Evolutionary conservation across 1,140 invertebrate genomes (phyloP), one percentile per base, ranked within the genome.

Genomic region (Saccostrea cuccullata): DNA sequence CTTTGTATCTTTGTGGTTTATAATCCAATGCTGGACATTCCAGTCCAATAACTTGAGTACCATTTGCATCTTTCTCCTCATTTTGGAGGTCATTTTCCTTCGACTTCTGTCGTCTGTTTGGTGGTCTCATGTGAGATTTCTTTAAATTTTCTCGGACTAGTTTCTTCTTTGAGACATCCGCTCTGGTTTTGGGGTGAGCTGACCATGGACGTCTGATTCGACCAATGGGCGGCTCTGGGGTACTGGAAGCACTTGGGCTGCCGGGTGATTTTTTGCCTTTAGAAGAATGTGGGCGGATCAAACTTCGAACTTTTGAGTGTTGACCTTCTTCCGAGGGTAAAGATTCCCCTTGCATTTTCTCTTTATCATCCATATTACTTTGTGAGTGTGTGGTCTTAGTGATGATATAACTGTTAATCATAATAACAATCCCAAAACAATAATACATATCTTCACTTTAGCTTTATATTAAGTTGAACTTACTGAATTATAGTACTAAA

Each of bases 181-280:
- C 88, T 12, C 88, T 77, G 15, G 88, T 82, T 83, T 91, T 89
- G 1, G 89, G 89, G 67, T 90, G 89, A 8, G 92, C 91, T 85
- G 91, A 90, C 91, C 91, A 91, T 26, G 92, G 92, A 60, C 92
- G 77, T 15, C 58, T 84, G 55, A 84, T 55, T 26, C 84, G 67
- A 58, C 55, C 58, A 6, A 84, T 23, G 4, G 40, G 36, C n/a
- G 82, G 82, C 20, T 84, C 82, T 0, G 82, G 82, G 1, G 82
- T 55, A 23, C 55, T 84, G 1, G 82, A 84, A 55, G 40, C 15
- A 30, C 70, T 77, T 1, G 11, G 11, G 12, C 82, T 64, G 40
- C 12, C 13, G 82, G 55, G 3, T 15, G 86, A 55, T n/a, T 89
- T 87, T 55, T 89, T 90, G 13, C 77, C 15, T 77, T 85, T 89